Conservation (phyloP, 2,888 invertebrate species). For the Xanthorhoe spadicearia region DNA sequence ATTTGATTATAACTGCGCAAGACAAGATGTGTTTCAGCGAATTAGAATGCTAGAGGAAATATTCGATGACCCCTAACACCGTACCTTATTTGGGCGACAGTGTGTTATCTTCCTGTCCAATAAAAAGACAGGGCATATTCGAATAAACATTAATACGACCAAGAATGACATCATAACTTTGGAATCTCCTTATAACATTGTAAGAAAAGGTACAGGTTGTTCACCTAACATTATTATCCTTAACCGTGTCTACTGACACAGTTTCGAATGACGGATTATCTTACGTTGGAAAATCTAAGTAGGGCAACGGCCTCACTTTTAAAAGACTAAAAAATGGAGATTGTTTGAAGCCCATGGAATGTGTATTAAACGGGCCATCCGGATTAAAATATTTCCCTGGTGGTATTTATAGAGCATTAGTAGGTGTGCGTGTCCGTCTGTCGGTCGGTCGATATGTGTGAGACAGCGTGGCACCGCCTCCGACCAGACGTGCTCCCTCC, state of each 20-base stretch:
- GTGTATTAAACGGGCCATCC: slow-evolving; percentile 80
- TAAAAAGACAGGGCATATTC: slow-evolving; percentile 46
- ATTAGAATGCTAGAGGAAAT: slow-evolving; percentile 80
- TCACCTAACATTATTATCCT: slow-evolving; percentile 63
- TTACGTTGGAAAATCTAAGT: slow-evolving; percentile 60
- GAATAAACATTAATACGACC: slow-evolving; percentile 49
- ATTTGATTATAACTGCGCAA: slow-evolving; percentile 70
- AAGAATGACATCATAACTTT: slow-evolving; percentile 54
- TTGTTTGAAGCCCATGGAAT: slow-evolving; percentile 74
- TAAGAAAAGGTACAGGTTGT: slow-evolving; percentile 57
- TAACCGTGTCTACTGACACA: slow-evolving; percentile 68
- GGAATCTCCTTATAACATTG: slow-evolving; percentile 52
- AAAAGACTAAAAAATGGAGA: slow-evolving; percentile 63
- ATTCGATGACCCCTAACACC: slow-evolving; percentile 75
- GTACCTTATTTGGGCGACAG: slow-evolving; percentile 73
- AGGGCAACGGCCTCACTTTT: slow-evolving; percentile 63
- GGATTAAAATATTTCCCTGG: slow-evolving; percentile 83
- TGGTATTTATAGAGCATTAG: slow-evolving; percentile 81
- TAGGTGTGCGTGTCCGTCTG: slow-evolving; percentile 78
- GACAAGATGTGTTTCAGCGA: slow-evolving; percentile 69
- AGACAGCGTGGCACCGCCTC: slow-evolving; percentile 83
- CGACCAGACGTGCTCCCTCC: slow-evolving; percentile 71
- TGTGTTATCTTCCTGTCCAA: slow-evolving; percentile 66
- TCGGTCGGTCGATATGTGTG: slow-evolving; percentile 74
- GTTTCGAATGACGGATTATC: slow-evolving; percentile 63